phyloP scores from a whole-genome alignment of 2,113 vertebrate genomes.

The Monopterus albus region DNA sequence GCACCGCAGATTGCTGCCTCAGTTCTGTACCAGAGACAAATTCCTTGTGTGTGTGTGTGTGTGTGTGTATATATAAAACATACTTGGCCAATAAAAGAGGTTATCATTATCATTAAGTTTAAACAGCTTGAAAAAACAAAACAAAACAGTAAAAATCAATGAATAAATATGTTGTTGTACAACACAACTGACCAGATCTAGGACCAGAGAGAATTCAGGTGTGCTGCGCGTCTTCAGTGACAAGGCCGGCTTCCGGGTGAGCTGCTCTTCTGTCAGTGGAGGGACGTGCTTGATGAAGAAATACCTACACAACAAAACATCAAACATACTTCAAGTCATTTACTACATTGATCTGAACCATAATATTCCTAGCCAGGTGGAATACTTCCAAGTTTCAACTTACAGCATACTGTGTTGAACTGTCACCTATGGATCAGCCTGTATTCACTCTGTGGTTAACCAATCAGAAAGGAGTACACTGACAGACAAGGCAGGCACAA shows the following conservation, averaged over 20 bases:
- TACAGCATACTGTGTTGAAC: not conserved
- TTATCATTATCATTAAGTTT: too few species aligned
- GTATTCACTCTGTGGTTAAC: not conserved
- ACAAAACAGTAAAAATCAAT: not conserved
- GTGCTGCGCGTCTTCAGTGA: slow-evolving; percentile 99
- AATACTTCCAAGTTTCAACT: too few species aligned
- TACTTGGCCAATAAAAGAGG: too few species aligned
- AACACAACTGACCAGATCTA: slow-evolving; percentile 90
- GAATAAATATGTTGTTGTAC: not conserved
- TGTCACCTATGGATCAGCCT: too few species aligned
- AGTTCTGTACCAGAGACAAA: too few species aligned
- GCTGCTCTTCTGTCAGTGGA: slow-evolving; percentile 96
- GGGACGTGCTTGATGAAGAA: slow-evolving; percentile 99
- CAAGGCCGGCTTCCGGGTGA: slow-evolving; percentile 96
- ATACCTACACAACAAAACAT: slow-evolving; percentile 82
- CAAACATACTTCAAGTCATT: not conserved
- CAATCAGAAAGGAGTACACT: too few species aligned
- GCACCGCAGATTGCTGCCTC: too few species aligned
- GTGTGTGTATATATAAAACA: too few species aligned
- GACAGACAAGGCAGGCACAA: too few species aligned
- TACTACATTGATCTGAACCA: not conserved
- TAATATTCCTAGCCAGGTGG: not conserved
- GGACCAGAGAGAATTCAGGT: slow-evolving; percentile 96
- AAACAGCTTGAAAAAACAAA: not conserved
- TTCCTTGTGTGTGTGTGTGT: too few species aligned